These are phyloP conservation scores for Dendrolimus pini DNA, from an alignment of 2,888 invertebrate species.

Conservation along the genomic window DNA sequence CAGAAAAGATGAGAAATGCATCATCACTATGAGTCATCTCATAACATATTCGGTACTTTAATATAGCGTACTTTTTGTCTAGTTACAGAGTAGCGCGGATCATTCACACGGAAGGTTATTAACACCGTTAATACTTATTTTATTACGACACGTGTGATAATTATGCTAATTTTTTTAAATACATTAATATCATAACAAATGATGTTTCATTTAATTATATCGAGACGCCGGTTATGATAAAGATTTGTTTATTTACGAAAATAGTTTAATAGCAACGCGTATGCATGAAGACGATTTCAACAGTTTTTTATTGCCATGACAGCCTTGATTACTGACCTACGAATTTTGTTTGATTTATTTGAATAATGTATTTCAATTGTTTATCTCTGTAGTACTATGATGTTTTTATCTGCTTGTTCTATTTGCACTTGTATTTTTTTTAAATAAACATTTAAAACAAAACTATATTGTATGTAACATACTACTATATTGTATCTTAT, in stretches of 20 bases:
- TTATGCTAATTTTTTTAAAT: not conserved
- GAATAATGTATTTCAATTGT: too few species aligned
- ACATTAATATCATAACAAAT: not conserved
- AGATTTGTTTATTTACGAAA: not conserved
- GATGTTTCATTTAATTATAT: not conserved
- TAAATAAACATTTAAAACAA: too few species aligned
- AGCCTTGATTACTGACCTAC: too few species aligned
- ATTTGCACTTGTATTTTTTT: too few species aligned
- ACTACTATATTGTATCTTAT: too few species aligned
- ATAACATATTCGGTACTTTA: slow-evolving; percentile 6
- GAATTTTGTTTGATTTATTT: too few species aligned
- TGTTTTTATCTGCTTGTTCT: too few species aligned
- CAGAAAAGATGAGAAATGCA: slow-evolving; percentile 9
- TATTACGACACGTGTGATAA: not conserved
- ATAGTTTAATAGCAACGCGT: not conserved
- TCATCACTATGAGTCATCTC: slow-evolving; percentile 14
- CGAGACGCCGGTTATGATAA: not conserved
- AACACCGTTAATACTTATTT: slow-evolving; percentile 6
- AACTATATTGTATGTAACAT: too few species aligned
- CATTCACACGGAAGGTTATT: slow-evolving; percentile 15
- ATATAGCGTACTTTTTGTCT: slow-evolving; percentile 6
- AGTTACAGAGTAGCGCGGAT: slow-evolving; percentile 7
- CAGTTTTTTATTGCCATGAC: too few species aligned
- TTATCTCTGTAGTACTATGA: too few species aligned
- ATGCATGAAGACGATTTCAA: too few species aligned